Percentiles rank a stretch among this genome's conserved stretches.
Conservation (phyloP, 1,140 invertebrate genomes). For the Branchinecta lynchi region DNA sequence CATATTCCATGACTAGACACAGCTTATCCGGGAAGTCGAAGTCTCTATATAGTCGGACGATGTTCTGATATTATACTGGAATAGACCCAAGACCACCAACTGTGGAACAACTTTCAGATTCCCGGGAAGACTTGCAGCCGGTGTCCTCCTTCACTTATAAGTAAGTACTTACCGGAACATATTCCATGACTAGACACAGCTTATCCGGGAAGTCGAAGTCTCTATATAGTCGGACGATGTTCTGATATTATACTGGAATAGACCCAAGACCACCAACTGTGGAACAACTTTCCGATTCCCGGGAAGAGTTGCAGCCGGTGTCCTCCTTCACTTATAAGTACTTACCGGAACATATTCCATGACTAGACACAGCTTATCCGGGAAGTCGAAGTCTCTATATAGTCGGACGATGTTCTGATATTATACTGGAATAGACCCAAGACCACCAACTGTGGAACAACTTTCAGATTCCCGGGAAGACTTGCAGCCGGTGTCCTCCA, state of each 20-base stretch:
- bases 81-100: too few species aligned
- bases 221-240: slow-evolving; percentile 82
- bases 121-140: too few species aligned
- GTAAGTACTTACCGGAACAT: slow-evolving; percentile 58
- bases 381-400: slow-evolving; percentile 77
- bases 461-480: too few species aligned
- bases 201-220: slow-evolving; percentile 77
- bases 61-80: too few species aligned
- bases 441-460: too few species aligned
- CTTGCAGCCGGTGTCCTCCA: too few species aligned
- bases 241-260: too few species aligned
- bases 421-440: too few species aligned
- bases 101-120: too few species aligned
- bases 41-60: slow-evolving; percentile 80
- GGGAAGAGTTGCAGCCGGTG: too few species aligned
- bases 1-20: slow-evolving; percentile 90
- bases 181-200: slow-evolving; percentile 89
- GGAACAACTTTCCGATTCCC: too few species aligned
- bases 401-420: slow-evolving; percentile 87
- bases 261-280: too few species aligned
- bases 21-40: slow-evolving; percentile 74
- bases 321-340: not conserved
- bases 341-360: slow-evolving; percentile 90
- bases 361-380: slow-evolving; percentile 76
- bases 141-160: not conserved